These are phyloP conservation scores for Theretra japonica DNA, from an alignment of 2,888 invertebrate species.

Conservation along the genomic window DNA sequence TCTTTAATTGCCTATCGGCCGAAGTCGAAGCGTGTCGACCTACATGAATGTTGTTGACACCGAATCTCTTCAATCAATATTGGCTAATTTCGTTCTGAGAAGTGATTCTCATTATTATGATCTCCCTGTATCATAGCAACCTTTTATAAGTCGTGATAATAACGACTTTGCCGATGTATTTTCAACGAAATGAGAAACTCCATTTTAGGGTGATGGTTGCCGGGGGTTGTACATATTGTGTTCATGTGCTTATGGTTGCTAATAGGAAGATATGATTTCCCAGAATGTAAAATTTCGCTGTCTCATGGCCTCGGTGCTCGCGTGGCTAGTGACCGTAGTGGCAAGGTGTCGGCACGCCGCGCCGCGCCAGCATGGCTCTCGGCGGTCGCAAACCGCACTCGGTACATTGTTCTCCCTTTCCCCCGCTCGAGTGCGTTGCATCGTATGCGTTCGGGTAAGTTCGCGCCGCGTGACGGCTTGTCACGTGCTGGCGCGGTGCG, in stretches of 20 bases:
- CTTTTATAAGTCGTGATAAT: neutral
- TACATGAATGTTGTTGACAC: slow-evolving; percentile 40
- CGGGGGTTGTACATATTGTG: neutral
- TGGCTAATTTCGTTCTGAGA: slow-evolving; percentile 20
- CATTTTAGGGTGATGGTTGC: no score
- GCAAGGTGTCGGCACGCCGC: slow-evolving; percentile 11
- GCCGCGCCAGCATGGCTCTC: slow-evolving; percentile 14
- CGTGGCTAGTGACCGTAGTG: neutral
- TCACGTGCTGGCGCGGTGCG: slow-evolving; percentile 58
- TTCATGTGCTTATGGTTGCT: neutral
- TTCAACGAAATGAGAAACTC: neutral
- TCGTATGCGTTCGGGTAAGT: slow-evolving; percentile 52
- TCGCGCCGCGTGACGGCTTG: slow-evolving; percentile 62
- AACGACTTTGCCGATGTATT: neutral
- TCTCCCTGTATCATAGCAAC: neutral
- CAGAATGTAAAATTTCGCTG: slow-evolving; percentile 6
- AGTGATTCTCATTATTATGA: neutral
- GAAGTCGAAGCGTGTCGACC: slow-evolving; percentile 36
- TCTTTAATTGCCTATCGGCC: slow-evolving; percentile 33
- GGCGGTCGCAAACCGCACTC: slow-evolving; percentile 16
- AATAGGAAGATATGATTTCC: neutral
- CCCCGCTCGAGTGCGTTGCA: slow-evolving; percentile 47
- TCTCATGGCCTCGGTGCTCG: neutral
- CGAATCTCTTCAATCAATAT: slow-evolving; percentile 31
- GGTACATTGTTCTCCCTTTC: slow-evolving; percentile 37